Conservation (phyloP, 2,113 vertebrate genomes). For the Enhydra lutris region DNA sequence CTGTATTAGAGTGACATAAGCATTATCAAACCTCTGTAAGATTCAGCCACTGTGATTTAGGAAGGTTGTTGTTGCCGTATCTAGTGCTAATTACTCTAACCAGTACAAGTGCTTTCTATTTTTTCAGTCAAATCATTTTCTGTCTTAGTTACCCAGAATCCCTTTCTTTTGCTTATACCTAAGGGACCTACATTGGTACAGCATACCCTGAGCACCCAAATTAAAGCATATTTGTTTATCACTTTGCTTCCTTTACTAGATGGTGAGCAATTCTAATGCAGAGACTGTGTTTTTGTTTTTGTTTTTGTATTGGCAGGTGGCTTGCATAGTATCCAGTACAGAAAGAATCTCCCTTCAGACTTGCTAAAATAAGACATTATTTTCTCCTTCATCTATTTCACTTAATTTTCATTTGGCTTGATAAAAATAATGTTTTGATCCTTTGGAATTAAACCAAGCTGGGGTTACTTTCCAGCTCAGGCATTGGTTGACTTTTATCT, state of each 20-base stretch:
- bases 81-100: background rate
- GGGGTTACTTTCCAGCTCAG: background rate
- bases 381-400: background rate
- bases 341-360: background rate
- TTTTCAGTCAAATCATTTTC: background rate
- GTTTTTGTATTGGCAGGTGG: background rate
- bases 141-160: background rate
- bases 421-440: slow-evolving; percentile 1
- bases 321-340: background rate
- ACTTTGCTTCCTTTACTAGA: background rate
- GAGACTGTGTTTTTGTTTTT: background rate
- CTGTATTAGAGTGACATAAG: background rate
- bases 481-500: background rate
- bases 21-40: background rate
- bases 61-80: background rate
- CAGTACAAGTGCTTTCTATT: background rate
- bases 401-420: background rate
- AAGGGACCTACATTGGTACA: background rate
- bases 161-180: background rate
- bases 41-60: background rate
- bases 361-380: background rate
- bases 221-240: background rate
- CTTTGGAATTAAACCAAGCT: background rate
- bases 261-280: background rate
- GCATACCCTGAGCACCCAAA: background rate